phyloP scores from a whole-genome alignment of 1,140 invertebrate species.

The Bemisia tabaci region DNA sequence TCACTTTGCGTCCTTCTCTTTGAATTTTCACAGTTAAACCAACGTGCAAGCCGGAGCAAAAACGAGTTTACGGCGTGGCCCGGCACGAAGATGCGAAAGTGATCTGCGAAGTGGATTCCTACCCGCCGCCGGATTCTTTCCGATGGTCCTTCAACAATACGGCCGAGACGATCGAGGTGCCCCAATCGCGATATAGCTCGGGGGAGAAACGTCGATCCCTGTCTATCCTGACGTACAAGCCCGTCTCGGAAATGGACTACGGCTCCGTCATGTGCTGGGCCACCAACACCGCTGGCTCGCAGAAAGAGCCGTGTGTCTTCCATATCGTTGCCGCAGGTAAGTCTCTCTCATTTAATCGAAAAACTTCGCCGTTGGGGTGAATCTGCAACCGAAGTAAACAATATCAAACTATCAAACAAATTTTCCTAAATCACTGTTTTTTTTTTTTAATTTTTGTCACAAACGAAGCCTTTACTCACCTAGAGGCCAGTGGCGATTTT shows the following conservation, averaged over 20 bases:
- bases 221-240: conserved; percentile 62
- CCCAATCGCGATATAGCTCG: conserved; percentile 35
- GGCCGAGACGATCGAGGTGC: conserved; percentile 48
- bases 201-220: too few relatives aligned
- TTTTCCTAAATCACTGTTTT: too few relatives aligned
- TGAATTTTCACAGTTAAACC: conserved; percentile 56
- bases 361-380: too few relatives aligned
- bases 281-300: conserved; percentile 47
- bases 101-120: conserved; percentile 72
- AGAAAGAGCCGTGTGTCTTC: conserved; percentile 54
- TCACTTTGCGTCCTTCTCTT: not conserved
- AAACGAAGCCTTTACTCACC: too few relatives aligned
- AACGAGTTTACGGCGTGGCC: conserved; percentile 70
- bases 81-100: conserved; percentile 65
- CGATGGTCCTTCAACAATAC: conserved; percentile 85
- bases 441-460: too few relatives aligned
- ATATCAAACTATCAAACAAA: too few relatives aligned
- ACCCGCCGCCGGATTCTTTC: conserved; percentile 66
- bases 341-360: too few relatives aligned
- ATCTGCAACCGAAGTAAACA: too few relatives aligned
- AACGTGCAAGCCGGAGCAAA: conserved; percentile 60
- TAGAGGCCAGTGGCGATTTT: too few relatives aligned
- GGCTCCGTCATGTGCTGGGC: conserved; percentile 55
- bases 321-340: conserved; percentile 54
- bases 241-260: conserved; percentile 60